Percentiles rank a stretch among this genome's conserved stretches.
Evolutionary conservation across 2,113 vertebrate species (phyloP).

Genomic region (Mus pahari): DNA sequence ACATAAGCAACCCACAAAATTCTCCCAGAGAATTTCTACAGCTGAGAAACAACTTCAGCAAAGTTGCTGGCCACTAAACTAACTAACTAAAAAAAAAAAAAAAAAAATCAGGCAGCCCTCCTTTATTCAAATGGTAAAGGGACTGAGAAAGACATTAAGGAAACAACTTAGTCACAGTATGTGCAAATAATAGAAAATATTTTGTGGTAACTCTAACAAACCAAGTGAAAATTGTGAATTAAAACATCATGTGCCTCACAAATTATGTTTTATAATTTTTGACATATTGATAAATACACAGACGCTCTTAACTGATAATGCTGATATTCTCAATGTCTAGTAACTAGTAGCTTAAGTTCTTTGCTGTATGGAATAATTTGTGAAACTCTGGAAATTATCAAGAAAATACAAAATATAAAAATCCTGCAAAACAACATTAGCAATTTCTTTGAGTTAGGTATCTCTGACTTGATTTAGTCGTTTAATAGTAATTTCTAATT

Average conservation of each 20-base stretch:
- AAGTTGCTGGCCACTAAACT: too few relatives aligned
- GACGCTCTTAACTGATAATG: background rate
- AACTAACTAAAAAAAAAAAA: too few relatives aligned
- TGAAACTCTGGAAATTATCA: background rate
- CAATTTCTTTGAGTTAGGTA: background rate
- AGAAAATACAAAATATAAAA: background rate
- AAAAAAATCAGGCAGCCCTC: too few relatives aligned
- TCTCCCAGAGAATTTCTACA: too few relatives aligned
- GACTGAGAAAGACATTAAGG: too few relatives aligned
- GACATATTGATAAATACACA: background rate
- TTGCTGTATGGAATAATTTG: background rate
- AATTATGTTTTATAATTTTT: background rate
- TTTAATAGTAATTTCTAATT: background rate
- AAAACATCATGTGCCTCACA: background rate
- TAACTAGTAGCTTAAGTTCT: too few relatives aligned
- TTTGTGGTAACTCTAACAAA: too few relatives aligned
- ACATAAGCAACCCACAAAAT: too few relatives aligned
- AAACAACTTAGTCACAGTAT: too few relatives aligned
- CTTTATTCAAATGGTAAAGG: too few relatives aligned
- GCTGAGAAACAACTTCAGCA: too few relatives aligned
- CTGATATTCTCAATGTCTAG: background rate
- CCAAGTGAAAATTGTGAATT: background rate
- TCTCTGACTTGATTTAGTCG: background rate
- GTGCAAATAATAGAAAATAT: too few relatives aligned
- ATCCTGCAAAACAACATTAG: background rate